Base-by-base conservation (phyloP, 2,888 invertebrate genomes). In the Eupsilia transversa region DNA sequence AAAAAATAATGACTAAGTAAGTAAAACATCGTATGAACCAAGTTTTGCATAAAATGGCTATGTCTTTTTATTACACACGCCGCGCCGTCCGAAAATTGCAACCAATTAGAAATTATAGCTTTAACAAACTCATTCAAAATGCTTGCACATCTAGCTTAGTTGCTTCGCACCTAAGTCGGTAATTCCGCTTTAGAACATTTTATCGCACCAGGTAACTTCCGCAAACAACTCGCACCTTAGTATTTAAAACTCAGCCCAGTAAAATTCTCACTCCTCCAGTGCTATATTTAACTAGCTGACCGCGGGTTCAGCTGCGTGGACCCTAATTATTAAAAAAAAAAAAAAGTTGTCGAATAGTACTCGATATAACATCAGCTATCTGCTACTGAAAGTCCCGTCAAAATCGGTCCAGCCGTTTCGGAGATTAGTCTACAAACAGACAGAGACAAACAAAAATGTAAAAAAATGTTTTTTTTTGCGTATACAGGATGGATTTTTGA, bases 141-240 rank as follows among this genome's bases (percentile, higher is more conserved):
- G 30, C 33, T 71, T 57, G 46, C 4, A 30, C n/a, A 30, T 38
- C 20, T 23, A 1, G 2, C 35, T 60, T n/a, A 17, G n/a, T n/a
- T 43, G 2, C 7, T 61, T 52, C 41, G 27, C 43, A 52, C 74
- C 12, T 41, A 27, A 2, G 17, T 9, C 43, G 38, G 72, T 73
- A 73, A 72, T 72, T 57, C 17, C 23, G 17, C 38, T 30, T 17
- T 9, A 46, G n/a, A 72, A 70, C 0, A 17, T 23, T 35, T 46
- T 46, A 72, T 46, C 12, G 27, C 43, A 71, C 17, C 17, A 30
- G 0, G 43, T 17, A 4, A 43, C 27, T 72, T 43, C 20, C 5
- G 43, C 33, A 27, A 41, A 20, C 20, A 10, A 33, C 69, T 41
- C 14, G 0, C 23, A 30, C 23, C 41, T 30, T 10, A 4, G 17